Conservation (phyloP, 2,888 invertebrate genomes). For the Tridacna crocea region DNA sequence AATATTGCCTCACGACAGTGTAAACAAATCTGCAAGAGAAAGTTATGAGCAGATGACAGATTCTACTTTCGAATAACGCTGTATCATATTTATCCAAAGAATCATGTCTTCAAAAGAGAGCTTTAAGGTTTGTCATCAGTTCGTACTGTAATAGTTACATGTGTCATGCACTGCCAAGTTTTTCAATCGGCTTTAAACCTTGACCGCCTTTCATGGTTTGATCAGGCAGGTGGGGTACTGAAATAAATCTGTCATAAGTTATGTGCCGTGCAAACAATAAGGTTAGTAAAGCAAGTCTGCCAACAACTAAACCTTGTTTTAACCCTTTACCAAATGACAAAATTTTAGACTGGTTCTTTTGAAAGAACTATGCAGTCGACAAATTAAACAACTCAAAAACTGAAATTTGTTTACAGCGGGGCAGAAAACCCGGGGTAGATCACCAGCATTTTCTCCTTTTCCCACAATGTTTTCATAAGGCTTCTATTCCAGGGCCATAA, state of each 20-base stretch:
- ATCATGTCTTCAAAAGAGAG: conserved; percentile 30
- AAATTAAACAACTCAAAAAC: not conserved
- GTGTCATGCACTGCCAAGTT: too few species aligned
- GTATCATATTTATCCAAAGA: not conserved
- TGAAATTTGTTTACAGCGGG: too few species aligned
- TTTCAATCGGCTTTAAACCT: not conserved
- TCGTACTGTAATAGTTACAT: not conserved
- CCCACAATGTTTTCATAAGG: too few species aligned
- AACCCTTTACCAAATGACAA: not conserved
- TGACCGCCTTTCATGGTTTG: not conserved
- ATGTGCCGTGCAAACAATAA: not conserved
- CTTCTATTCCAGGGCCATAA: too few species aligned
- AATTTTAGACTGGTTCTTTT: not conserved
- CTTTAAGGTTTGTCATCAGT: conserved; percentile 14
- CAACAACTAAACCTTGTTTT: not conserved
- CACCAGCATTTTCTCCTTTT: too few species aligned
- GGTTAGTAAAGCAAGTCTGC: not conserved
- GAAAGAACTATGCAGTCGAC: not conserved
- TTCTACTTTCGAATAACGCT: not conserved
- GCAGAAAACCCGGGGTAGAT: too few species aligned
- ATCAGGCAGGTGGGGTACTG: conserved; percentile 8
- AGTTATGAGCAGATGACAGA: conserved; percentile 2
- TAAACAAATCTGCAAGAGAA: conserved; percentile 57
- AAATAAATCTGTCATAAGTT: not conserved
- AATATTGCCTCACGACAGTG: conserved; percentile 67